Base-by-base conservation (phyloP, 1,140 invertebrate genomes). In the Dendroctonus ponderosae region DNA sequence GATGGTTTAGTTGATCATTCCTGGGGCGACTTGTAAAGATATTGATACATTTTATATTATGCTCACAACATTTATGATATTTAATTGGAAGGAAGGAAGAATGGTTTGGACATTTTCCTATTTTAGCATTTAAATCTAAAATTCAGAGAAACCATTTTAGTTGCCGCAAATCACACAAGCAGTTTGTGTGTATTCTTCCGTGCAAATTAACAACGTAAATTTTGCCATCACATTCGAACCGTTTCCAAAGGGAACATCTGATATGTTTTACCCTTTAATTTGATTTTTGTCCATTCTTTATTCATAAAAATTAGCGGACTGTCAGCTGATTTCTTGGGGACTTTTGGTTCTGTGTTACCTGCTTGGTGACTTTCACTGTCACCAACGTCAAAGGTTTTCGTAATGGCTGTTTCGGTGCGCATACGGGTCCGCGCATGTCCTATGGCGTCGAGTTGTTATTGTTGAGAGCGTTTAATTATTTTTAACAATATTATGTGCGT, bases 391-490 rank as follows among this genome's bases (percentile, higher is more conserved):
- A 68, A 71, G 60, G 50, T 66, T 63, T 67, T 67, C 66, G 57
- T 72, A 56, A 71, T 64, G 57, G 66, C 71, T 69, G 58, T 54
- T 43, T 38, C 37, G 6, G 6, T 68, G 70, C 72, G 71, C 71
- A 74, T 70, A 15, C 59, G 52, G 62, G 68, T 71, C 66, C 68
- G 76, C 77, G 77, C 76, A 77, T 72, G 70, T 68, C 71, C 74
- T 78, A 79, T 79, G 78, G 78, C 77, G 78, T 77, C 73, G 70
- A 78, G 77, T 79, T 79, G 78, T 79, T 79, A 79, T 79, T 79
- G 78, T 79, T 79, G 74, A 76, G 75, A 77, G 77, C 75, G 76
- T 77, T 77, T 72, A 77, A 76, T 74, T 77, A 76, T 77, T 77
- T 77, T 75, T 76, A 74, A 75, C 62, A 74, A 74, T 74, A 79